Percentiles rank a stretch among this genome's conserved stretches.
phyloP scores from a whole-genome alignment of 2,888 invertebrate genomes.

The Dusona sp. region DNA sequence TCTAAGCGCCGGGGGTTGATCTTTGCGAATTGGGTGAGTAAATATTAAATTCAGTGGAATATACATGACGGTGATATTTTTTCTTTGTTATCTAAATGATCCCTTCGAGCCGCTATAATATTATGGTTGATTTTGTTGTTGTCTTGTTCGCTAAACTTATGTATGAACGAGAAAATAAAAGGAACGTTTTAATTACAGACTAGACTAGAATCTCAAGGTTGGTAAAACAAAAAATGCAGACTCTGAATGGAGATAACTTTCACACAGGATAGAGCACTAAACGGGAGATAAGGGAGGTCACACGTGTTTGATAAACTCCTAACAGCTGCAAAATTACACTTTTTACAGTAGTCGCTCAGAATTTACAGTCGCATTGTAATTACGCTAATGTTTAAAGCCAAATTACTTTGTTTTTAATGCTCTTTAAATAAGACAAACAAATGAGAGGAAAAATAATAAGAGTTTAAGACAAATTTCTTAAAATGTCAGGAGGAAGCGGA shows the following conservation, averaged over 20 bases:
- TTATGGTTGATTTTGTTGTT: neutral
- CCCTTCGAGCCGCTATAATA: neutral
- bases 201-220: constrained; percentile 46
- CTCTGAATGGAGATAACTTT: constrained; percentile 60
- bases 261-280: constrained; percentile 56
- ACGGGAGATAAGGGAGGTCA: constrained; percentile 70
- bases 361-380: neutral
- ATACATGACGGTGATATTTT: constrained; percentile 30
- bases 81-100: neutral
- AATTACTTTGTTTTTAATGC: neutral
- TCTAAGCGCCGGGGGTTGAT: constrained; percentile 39
- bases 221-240: constrained; percentile 29
- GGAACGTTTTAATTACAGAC: constrained; percentile 23
- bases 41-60: constrained; percentile 7
- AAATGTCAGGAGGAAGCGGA: neutral
- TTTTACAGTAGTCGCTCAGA: neutral
- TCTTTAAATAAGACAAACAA: neutral
- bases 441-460: neutral
- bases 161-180: neutral
- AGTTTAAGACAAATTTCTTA: constrained; percentile 26
- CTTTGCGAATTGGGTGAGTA: constrained; percentile 31
- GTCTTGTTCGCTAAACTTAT: neutral
- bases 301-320: constrained; percentile 64
- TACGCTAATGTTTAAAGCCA: neutral
- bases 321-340: constrained; percentile 61